Evolutionary conservation across 2,113 vertebrate genomes (phyloP), one percentile per base, ranked within the genome.

Genomic region (Seriola aureovittata): DNA sequence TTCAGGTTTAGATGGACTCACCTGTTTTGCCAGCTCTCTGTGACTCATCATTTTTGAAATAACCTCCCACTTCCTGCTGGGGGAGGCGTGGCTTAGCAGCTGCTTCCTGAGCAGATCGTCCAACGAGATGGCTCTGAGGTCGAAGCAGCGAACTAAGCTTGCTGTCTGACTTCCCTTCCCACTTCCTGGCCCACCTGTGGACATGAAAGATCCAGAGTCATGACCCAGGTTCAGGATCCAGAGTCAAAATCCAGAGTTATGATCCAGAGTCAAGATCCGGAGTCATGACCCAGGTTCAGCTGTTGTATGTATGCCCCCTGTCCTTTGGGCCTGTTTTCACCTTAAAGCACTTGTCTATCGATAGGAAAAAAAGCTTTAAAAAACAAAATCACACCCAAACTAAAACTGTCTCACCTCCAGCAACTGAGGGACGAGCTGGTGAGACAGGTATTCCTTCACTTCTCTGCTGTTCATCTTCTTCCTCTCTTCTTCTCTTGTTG

Each of bases 21-120:
- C 73, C 68, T 68, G 78, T 23, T 57, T 0, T 48, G 63, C 84
- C 14, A 68, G n/a, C 19, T 81, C 55, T 6, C 73, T 32, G 0
- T 81, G 62, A 63, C 68, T n/a, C 84, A 85, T 77, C 68, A 77
- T 76, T 40, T 80, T 12, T 40, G 82, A 74, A 50, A 84, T 55
- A 1, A 71, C 52, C n/a, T 76, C 62, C 83, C 78, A 81, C 73
- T 67, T 85, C 62, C 36, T 75, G 71, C 71, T n/a, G 25, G 73
- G 62, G 10, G 78, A 68, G 38, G 78, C 36, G 4, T 77, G 48
- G 44, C 32, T 77, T 14, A 12, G 38, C 36, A 82, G 58, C 65
- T 78, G 70, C 59, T 34, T 50, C 59, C 80, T 58, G 34, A 82
- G 66, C 52, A 86, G 46, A 25, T 82, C 44, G 0, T 75, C 80